These are phyloP conservation scores for Momotus momota DNA, from an alignment of 2,797 vertebrate species.

Conservation along the genomic window DNA sequence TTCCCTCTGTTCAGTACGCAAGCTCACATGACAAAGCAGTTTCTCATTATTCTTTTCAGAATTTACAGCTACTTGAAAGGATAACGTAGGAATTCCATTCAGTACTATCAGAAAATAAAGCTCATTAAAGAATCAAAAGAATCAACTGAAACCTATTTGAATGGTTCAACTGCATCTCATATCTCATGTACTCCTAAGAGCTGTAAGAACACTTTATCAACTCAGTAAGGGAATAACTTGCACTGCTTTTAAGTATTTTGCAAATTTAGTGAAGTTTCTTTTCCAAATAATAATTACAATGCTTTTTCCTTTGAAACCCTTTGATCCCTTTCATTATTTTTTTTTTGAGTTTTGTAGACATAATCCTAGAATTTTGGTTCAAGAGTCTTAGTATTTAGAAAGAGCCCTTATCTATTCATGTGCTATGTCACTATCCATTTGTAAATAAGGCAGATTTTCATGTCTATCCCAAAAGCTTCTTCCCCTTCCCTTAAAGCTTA, in stretches of 20 bases:
- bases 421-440: background rate
- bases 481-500: accelerated
- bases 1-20: background rate
- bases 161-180: background rate
- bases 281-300: background rate
- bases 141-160: background rate
- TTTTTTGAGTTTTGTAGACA: background rate
- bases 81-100: background rate
- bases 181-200: background rate
- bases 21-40: background rate
- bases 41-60: background rate
- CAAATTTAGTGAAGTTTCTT: background rate
- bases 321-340: background rate
- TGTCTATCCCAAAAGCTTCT: background rate
- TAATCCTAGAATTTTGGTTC: background rate
- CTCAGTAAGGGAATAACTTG: background rate
- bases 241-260: background rate
- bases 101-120: background rate
- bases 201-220: background rate
- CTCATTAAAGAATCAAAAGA: background rate
- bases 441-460: background rate
- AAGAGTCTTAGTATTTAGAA: background rate
- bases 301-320: background rate
- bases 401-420: background rate
- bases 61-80: background rate